Evolutionary conservation across 1,140 invertebrate genomes (phyloP).

Genomic region (Anthonomus grandis): DNA sequence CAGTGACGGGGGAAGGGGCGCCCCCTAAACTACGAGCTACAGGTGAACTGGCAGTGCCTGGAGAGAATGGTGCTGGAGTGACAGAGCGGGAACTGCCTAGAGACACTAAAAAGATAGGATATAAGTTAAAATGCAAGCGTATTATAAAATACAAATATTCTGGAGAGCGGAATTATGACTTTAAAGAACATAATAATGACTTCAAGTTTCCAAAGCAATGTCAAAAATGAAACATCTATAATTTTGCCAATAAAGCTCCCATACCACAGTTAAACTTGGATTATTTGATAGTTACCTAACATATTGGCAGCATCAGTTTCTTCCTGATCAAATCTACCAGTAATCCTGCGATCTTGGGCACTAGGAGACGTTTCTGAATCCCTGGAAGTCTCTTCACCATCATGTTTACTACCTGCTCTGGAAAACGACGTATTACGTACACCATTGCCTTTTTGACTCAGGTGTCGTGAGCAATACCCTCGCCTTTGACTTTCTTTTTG

Average conservation of each 20-base stretch:
- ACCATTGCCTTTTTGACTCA: constrained; percentile 79
- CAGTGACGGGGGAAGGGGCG: constrained; percentile 60
- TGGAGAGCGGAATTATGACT: background rate
- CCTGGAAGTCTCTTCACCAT: constrained; percentile 85
- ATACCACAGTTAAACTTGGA: too few species aligned
- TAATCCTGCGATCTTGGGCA: constrained; percentile 64
- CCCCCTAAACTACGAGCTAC: constrained; percentile 49
- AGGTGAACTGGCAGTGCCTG: constrained; percentile 61
- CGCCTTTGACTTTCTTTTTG: constrained; percentile 97
- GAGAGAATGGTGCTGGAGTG: constrained; percentile 68
- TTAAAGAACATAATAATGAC: background rate
- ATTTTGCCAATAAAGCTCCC: too few species aligned
- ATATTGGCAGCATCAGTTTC: constrained; percentile 96
- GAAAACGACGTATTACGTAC: constrained; percentile 48
- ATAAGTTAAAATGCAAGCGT: too few species aligned
- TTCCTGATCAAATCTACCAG: constrained; percentile 82
- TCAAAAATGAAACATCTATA: too few species aligned
- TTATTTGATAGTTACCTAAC: too few species aligned
- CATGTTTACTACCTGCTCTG: constrained; percentile 57
- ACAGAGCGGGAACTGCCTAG: constrained; percentile 85
- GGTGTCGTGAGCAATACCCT: constrained; percentile 93
- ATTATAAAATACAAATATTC: background rate
- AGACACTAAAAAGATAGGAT: constrained; percentile 70
- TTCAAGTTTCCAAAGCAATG: too few species aligned
- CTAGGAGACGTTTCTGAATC: constrained; percentile 86